A percentile compares a stretch with the other conserved stretches of the same genome.
phyloP scores from a whole-genome alignment of 2,888 invertebrate genomes.

The Lasioglossum villosulum region DNA sequence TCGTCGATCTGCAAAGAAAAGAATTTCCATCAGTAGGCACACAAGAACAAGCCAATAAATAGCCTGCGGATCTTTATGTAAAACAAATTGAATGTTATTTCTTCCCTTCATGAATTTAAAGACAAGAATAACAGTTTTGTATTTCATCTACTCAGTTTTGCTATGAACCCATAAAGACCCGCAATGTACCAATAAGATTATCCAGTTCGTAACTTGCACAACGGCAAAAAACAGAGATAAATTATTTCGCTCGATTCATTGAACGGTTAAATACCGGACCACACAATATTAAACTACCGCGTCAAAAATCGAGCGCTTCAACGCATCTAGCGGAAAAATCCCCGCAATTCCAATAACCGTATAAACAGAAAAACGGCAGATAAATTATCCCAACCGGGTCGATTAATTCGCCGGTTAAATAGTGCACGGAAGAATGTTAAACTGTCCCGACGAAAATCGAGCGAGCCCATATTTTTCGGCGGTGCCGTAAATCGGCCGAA shows the following conservation, averaged over 20 bases:
- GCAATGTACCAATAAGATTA: too few relatives aligned
- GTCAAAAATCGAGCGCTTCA: background rate
- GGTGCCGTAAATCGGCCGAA: background rate
- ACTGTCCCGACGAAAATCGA: background rate
- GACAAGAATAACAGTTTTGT: too few relatives aligned
- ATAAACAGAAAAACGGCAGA: background rate
- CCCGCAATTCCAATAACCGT: background rate
- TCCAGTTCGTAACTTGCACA: background rate
- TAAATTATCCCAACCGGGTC: background rate
- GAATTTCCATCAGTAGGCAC: background rate
- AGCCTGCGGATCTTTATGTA: too few relatives aligned
- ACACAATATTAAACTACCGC: background rate
- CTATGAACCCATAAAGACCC: too few relatives aligned
- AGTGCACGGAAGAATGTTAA: background rate
- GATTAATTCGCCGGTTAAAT: background rate
- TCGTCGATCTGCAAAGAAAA: constrained; percentile 48
- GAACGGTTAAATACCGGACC: background rate
- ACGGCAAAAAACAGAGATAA: background rate
- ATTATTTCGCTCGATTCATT: background rate
- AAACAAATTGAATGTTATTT: too few relatives aligned
- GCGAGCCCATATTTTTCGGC: background rate
- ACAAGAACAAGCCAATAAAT: background rate
- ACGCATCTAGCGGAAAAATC: background rate
- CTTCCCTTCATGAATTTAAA: too few relatives aligned
- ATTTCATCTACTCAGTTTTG: too few relatives aligned